A percentile compares a stretch with the other conserved stretches of the same genome.
Conservation (phyloP, 2,888 invertebrate species). For the Ennomos erosarius region DNA sequence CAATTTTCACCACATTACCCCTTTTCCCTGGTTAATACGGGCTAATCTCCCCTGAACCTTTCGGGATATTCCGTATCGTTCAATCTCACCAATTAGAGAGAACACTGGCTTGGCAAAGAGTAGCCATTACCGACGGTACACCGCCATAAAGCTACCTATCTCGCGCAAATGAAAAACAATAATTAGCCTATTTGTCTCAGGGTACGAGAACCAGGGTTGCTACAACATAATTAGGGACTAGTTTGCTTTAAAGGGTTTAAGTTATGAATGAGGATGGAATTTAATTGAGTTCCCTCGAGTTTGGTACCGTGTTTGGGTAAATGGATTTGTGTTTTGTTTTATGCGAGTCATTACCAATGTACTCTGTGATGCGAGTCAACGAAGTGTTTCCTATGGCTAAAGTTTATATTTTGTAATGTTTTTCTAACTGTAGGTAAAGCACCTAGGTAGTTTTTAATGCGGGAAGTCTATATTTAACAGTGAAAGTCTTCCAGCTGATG, state of each 20-base stretch:
- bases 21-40: conserved; percentile 18
- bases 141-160: conserved; percentile 29
- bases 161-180: conserved; percentile 61
- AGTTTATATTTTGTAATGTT: too few species aligned
- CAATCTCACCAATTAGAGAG: conserved; percentile 49
- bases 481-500: too few species aligned
- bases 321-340: neutral
- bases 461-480: too few species aligned
- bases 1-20: conserved; percentile 29
- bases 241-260: conserved; percentile 34
- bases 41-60: conserved; percentile 25
- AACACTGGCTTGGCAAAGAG: conserved; percentile 47
- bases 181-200: conserved; percentile 59
- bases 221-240: conserved; percentile 39
- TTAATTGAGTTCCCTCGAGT: conserved; percentile 17
- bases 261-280: conserved; percentile 25
- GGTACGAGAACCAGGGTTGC: conserved; percentile 30
- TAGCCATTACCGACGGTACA: conserved; percentile 34
- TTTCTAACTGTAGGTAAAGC: too few species aligned
- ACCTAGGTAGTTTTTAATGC: too few species aligned
- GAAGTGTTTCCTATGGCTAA: neutral
- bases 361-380: too few species aligned
- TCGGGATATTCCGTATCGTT: conserved; percentile 28
- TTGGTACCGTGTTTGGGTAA: neutral
- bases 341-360: neutral